Conservation (phyloP, 2,888 invertebrate genomes). For the Orgyia antiqua region DNA sequence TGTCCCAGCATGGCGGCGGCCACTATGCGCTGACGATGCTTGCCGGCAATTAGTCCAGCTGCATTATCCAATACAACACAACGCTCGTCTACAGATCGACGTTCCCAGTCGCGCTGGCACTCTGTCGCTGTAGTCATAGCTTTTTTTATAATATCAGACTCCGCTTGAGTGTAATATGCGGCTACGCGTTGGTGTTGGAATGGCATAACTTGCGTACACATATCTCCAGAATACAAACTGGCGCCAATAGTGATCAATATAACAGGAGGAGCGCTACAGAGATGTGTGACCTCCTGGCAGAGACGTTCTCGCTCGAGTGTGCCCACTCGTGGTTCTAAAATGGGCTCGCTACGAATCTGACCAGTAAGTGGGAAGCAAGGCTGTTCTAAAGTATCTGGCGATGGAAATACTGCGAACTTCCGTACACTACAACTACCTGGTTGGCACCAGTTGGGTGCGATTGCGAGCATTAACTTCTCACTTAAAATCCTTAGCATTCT, state of each 20-base stretch:
- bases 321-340: conserved; percentile 11
- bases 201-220: conserved; percentile 80
- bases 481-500: not conserved
- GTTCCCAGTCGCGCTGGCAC: conserved; percentile 92
- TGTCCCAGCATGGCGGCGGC: conserved; percentile 96
- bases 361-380: conserved; percentile 10
- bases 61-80: conserved; percentile 88
- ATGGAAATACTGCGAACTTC: not conserved
- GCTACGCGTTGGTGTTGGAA: conserved; percentile 91
- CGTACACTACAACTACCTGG: not conserved
- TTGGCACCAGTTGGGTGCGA: not conserved
- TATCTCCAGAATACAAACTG: conserved; percentile 9
- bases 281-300: conserved; percentile 10
- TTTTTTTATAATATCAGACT: conserved; percentile 7
- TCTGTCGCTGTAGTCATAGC: conserved; percentile 37
- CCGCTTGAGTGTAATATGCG: conserved; percentile 81
- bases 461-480: not conserved
- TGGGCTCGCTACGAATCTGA: conserved; percentile 13
- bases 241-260: conserved; percentile 14
- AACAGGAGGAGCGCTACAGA: conserved; percentile 8
- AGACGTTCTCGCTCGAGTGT: conserved; percentile 11
- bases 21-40: conserved; percentile 89
- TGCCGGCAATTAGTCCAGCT: conserved; percentile 88
- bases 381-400: conserved; percentile 13
- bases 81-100: conserved; percentile 84